Percentiles rank a stretch among this genome's conserved stretches.
Evolutionary conservation across 2,888 invertebrate species (phyloP).

Genomic region (Drepanosiphum platanoidis): DNA sequence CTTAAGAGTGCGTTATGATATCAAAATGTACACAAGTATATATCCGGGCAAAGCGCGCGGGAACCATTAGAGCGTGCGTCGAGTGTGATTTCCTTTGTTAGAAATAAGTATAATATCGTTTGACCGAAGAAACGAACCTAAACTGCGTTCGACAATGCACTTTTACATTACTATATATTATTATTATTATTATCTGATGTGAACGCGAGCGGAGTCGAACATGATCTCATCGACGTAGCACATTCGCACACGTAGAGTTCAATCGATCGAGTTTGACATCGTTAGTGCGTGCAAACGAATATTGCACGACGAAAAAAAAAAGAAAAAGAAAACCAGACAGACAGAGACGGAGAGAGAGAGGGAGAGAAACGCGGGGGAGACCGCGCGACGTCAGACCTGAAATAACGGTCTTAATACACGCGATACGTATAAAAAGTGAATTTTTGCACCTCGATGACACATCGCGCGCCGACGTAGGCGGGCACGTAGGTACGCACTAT

Average conservation of each 20-base stretch:
- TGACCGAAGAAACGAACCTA: conserved; percentile 1
- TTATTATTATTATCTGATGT: conserved; percentile 42
- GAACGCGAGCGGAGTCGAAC: background rate
- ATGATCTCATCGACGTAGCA: conserved; percentile 23
- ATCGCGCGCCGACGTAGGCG: background rate
- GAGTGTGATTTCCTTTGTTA: conserved; percentile 30
- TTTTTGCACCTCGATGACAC: conserved; percentile 56
- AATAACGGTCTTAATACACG: conserved; percentile 55
- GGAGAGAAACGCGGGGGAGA: conserved; percentile 11
- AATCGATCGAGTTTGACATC: conserved; percentile 46
- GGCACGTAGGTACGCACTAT: too few relatives aligned
- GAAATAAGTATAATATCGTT: background rate
- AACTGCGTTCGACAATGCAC: conserved; percentile 42
- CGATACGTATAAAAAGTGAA: conserved; percentile 10
- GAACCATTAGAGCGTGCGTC: conserved; percentile 40
- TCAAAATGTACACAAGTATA: background rate
- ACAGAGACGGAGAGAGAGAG: too few relatives aligned
- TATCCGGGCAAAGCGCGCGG: background rate
- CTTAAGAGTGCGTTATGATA: background rate
- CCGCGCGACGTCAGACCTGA: background rate
- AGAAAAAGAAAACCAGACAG: too few relatives aligned
- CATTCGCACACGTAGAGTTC: conserved; percentile 15
- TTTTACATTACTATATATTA: conserved; percentile 40
- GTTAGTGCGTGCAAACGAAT: conserved; percentile 31
- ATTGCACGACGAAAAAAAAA: background rate